phyloP scores from a whole-genome alignment of 1,140 invertebrate species.

The Cheumatopsyche charites region DNA sequence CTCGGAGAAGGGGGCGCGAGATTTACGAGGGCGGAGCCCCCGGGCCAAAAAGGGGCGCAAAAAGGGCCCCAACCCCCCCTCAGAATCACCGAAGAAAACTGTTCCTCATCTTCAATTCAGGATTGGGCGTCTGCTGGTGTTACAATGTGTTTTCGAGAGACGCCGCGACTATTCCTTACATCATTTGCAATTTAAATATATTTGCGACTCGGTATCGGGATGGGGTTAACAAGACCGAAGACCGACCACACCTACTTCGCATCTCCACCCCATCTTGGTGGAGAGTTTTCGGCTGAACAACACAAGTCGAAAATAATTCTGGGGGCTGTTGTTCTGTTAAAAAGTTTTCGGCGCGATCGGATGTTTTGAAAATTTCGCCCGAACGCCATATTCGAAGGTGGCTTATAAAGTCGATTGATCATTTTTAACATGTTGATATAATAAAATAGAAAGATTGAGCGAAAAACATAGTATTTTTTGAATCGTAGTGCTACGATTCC shows the following conservation, averaged over 20 bases:
- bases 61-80: constrained; percentile 24
- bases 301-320: constrained; percentile 7
- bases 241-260: constrained; percentile 28
- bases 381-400: too few relatives aligned
- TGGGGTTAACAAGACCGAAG: constrained; percentile 24
- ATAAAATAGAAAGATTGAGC: too few relatives aligned
- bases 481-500: too few relatives aligned
- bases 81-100: constrained; percentile 29
- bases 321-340: neutral
- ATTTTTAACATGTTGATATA: too few relatives aligned
- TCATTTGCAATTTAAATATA: constrained; percentile 48
- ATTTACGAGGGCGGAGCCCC: constrained; percentile 32
- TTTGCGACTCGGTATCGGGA: constrained; percentile 39
- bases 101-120: constrained; percentile 41
- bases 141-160: constrained; percentile 43
- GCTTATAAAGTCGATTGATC: too few relatives aligned
- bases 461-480: too few relatives aligned
- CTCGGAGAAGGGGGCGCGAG: constrained; percentile 16
- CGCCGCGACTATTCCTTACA: constrained; percentile 38
- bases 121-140: constrained; percentile 43
- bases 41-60: constrained; percentile 36
- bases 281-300: neutral
- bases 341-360: too few relatives aligned
- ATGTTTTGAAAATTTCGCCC: too few relatives aligned
- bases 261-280: neutral